Percentiles rank a stretch among this genome's conserved stretches.
These are phyloP conservation scores for Eciton burchellii DNA, from an alignment of 1,140 invertebrate genomes.

Conservation along the genomic window DNA sequence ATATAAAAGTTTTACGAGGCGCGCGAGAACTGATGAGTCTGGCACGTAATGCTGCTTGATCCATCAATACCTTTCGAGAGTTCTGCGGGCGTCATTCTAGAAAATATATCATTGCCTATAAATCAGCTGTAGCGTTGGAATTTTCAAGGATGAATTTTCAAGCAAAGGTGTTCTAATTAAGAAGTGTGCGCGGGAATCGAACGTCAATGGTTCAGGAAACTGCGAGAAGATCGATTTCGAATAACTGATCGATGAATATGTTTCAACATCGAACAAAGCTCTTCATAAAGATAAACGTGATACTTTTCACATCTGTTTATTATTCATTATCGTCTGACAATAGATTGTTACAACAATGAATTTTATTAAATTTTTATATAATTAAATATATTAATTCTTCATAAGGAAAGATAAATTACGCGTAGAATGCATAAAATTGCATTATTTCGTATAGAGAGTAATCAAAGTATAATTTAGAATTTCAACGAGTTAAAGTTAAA, in stretches of 20 bases:
- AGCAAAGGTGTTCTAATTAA: constrained; percentile 36
- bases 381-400: not conserved
- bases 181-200: not conserved
- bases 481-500: constrained; percentile 5
- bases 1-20: constrained; percentile 78
- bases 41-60: constrained; percentile 75
- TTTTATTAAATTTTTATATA: not conserved
- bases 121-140: constrained; percentile 68
- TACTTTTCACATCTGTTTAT: not conserved
- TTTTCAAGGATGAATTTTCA: constrained; percentile 17
- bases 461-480: constrained; percentile 6
- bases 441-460: constrained; percentile 17
- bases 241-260: constrained; percentile 4
- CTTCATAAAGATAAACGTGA: not conserved
- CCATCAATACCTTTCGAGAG: constrained; percentile 76
- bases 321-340: not conserved
- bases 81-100: constrained; percentile 49
- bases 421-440: constrained; percentile 3
- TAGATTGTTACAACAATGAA: not conserved
- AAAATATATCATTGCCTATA: constrained; percentile 77
- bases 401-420: constrained; percentile 9
- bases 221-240: not conserved
- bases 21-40: constrained; percentile 68
- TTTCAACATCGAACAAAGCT: not conserved
- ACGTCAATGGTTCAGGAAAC: not conserved